Evolutionary conservation across 2,888 invertebrate species (phyloP), one percentile per base, ranked within the genome.

Genomic region (Torymus texanus): DNA sequence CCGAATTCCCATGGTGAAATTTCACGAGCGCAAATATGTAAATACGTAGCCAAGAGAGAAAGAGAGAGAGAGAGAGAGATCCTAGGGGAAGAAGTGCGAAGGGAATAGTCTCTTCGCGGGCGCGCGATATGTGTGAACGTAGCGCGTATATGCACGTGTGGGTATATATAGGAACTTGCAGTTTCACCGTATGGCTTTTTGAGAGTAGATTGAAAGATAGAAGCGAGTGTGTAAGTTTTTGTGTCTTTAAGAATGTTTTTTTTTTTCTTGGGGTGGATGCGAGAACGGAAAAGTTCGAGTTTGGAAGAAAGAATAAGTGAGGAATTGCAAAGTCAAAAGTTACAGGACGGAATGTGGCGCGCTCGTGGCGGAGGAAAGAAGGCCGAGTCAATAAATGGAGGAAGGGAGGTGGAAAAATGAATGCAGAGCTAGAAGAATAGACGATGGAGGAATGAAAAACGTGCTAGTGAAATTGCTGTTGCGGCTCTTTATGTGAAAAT

Each of bases 1-100:
- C 55, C 56, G 56, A 66, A 78, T 78, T 78, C 73, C 58, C 78
- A 50, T 41, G 67, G 50, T 18, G 70, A 56, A 71, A 51, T 66
- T 14, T 56, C 1, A 67, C 18, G 62, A 70, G 71, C 62, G 71
- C 62, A 72, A 78, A 72, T 75, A 78, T 75, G 72, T 72, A 78
- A 78, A 81, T 71, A 78, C 41, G 5, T 21, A 21, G 1, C 21
- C 12, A n/a, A 58, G 41, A 61, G 51, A 41, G 8, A 50, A 24
- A 59, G 18, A 70, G 14, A 16, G n/a, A 18, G 14, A 50, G 51
- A 70, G 18, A 59, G 51, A 65, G 21, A 65, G 21, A 16, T n/a
- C 14, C 12, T 41, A 14, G 51, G 58, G 14, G 61, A 51, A 61
- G 18, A 21, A 2, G n/a, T 18, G 18, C 2, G 14, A n/a, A 59